Percentiles rank a stretch among this genome's conserved stretches.
Evolutionary conservation across 2,797 vertebrate species (phyloP).

Genomic region (Hoplostethus mediterraneus): DNA sequence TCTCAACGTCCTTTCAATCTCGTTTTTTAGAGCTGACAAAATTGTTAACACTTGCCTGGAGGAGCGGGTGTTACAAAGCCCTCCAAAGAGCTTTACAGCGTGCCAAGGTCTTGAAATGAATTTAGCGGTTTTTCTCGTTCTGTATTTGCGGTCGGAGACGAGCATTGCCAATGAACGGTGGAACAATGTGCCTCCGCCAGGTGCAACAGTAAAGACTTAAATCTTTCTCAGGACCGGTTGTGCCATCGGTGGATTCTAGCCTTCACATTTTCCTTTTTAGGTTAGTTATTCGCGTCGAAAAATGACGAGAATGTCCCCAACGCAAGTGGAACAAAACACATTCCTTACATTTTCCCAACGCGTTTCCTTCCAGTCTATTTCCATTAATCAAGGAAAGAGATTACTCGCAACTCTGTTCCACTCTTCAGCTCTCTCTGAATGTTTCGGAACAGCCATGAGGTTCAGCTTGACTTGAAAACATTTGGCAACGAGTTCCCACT

Average conservation of each 20-base stretch:
- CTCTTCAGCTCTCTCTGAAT: constrained; percentile 18
- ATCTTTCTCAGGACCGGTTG: constrained; percentile 46
- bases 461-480: constrained; percentile 37
- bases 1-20: constrained; percentile 51
- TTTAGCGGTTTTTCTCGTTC: constrained; percentile 64
- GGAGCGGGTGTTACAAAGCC: constrained; percentile 53
- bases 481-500: constrained; percentile 19
- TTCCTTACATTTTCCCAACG: constrained; percentile 43
- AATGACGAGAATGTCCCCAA: constrained; percentile 67
- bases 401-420: constrained; percentile 12
- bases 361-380: constrained; percentile 50
- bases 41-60: constrained; percentile 74
- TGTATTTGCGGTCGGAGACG: constrained; percentile 64
- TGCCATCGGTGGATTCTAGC: constrained; percentile 38
- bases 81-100: constrained; percentile 57
- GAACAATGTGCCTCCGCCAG: constrained; percentile 62
- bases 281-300: constrained; percentile 54
- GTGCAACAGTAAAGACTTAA: constrained; percentile 56
- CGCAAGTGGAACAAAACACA: constrained; percentile 60
- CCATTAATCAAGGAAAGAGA: constrained; percentile 53
- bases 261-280: constrained; percentile 53
- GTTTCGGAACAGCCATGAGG: constrained; percentile 28
- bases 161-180: constrained; percentile 60
- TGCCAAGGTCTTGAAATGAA: constrained; percentile 76
- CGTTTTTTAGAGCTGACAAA: constrained; percentile 53